These are phyloP conservation scores for Halcyon senegalensis DNA, from an alignment of 2,113 vertebrate genomes.

Conservation along the genomic window DNA sequence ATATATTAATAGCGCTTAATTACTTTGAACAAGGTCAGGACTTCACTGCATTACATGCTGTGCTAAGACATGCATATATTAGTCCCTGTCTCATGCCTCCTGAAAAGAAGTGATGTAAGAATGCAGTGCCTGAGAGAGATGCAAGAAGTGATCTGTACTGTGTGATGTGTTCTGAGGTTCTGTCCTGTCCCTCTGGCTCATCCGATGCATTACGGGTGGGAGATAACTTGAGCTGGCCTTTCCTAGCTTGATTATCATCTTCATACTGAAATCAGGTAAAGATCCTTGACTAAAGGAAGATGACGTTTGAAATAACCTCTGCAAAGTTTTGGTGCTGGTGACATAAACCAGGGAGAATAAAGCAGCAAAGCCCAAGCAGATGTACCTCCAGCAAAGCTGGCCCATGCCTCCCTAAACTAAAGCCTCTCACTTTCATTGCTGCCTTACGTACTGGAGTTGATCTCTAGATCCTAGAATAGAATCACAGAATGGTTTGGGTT, in stretches of 20 bases:
- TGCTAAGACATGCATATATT: constrained; percentile 58
- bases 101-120: constrained; percentile 37
- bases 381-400: not conserved
- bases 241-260: not conserved
- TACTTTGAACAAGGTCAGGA: constrained; percentile 67
- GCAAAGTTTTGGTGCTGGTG: not conserved
- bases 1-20: constrained; percentile 66
- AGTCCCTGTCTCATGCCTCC: constrained; percentile 31
- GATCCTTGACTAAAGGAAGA: not conserved
- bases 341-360: not conserved
- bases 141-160: not conserved
- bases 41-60: constrained; percentile 7
- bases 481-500: not conserved
- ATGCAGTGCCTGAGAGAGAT: constrained; percentile 26
- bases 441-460: not conserved
- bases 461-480: not conserved
- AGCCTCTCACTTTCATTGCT: not conserved
- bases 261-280: not conserved
- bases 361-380: not conserved
- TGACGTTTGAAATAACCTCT: not conserved
- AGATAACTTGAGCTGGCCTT: not conserved
- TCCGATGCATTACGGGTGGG: not conserved
- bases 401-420: not conserved
- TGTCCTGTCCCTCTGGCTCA: not conserved
- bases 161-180: not conserved